A percentile compares a stretch with the other conserved stretches of the same genome.
phyloP scores from a whole-genome alignment of 2,113 vertebrate species.

The Halcyon malimbica region DNA sequence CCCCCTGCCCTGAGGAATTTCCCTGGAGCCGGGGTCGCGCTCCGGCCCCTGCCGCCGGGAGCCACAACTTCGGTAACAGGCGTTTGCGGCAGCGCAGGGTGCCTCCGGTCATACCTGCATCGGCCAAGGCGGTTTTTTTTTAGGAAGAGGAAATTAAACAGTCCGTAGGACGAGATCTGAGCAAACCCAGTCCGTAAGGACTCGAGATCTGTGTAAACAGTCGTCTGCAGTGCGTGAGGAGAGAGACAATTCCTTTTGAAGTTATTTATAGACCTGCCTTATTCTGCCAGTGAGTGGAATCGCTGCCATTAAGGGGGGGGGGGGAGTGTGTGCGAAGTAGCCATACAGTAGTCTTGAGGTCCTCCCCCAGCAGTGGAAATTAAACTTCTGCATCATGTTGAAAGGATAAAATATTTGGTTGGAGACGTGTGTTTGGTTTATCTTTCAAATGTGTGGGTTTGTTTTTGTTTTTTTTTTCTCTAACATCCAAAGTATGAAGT shows the following conservation, averaged over 20 bases:
- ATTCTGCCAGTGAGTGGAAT: not conserved
- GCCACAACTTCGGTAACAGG: not conserved
- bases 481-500: not conserved
- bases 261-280: constrained; percentile 49
- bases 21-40: not conserved
- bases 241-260: not conserved
- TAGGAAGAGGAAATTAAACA: not conserved
- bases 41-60: not conserved
- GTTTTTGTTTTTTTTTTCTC: not conserved
- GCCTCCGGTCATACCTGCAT: not conserved
- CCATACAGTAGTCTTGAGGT: not conserved
- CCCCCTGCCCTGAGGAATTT: not conserved
- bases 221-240: constrained; percentile 23
- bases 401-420: not conserved
- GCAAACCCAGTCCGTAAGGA: not conserved
- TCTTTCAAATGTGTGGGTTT: not conserved
- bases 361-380: not conserved
- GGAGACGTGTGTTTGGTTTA: not conserved
- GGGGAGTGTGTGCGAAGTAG: not conserved
- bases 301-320: not conserved
- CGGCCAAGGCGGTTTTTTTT: not conserved
- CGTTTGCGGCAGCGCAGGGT: not conserved
- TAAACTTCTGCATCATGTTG: constrained; percentile 38
- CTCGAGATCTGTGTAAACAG: not conserved
- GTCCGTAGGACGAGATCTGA: not conserved